These are phyloP conservation scores for Rhinichthys klamathensis DNA, from an alignment of 2,113 vertebrate species.

Conservation along the genomic window DNA sequence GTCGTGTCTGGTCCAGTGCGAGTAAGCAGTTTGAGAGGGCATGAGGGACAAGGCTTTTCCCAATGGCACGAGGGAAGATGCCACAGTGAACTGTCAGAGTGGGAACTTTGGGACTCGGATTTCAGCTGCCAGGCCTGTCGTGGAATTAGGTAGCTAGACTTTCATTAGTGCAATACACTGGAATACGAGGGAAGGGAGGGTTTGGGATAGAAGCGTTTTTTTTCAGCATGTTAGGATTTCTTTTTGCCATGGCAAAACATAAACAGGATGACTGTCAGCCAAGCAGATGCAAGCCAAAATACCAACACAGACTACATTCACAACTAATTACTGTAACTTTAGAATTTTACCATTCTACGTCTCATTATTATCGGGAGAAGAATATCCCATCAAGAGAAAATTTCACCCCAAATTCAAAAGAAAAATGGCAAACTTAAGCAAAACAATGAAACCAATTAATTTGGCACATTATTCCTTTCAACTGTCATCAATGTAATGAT, in stretches of 20 bases:
- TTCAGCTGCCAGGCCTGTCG: conserved; percentile 65
- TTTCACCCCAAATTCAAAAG: neutral
- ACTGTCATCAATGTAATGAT: neutral
- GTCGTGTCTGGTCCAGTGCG: conserved; percentile 17
- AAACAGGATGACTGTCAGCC: neutral
- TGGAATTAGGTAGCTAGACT: conserved; percentile 64
- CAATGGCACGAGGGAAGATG: conserved; percentile 58
- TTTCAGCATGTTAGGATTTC: conserved; percentile 25
- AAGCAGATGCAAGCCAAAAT: neutral
- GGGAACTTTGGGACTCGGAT: conserved; percentile 56
- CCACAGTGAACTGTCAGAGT: conserved; percentile 8
- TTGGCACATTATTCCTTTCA: neutral
- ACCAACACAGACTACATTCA: neutral
- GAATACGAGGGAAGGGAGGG: conserved; percentile 13
- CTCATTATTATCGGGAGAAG: neutral
- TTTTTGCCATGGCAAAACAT: conserved; percentile 1
- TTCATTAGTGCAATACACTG: conserved; percentile 59
- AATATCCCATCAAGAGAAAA: neutral
- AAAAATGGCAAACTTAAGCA: neutral
- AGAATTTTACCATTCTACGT: neutral
- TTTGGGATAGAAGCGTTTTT: neutral
- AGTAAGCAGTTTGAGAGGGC: conserved; percentile 42
- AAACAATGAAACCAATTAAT: neutral
- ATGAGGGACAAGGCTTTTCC: conserved; percentile 48
- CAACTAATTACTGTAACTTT: neutral